Conservation (phyloP, 2,113 vertebrate genomes). For the Pyrgilauda ruficollis region DNA sequence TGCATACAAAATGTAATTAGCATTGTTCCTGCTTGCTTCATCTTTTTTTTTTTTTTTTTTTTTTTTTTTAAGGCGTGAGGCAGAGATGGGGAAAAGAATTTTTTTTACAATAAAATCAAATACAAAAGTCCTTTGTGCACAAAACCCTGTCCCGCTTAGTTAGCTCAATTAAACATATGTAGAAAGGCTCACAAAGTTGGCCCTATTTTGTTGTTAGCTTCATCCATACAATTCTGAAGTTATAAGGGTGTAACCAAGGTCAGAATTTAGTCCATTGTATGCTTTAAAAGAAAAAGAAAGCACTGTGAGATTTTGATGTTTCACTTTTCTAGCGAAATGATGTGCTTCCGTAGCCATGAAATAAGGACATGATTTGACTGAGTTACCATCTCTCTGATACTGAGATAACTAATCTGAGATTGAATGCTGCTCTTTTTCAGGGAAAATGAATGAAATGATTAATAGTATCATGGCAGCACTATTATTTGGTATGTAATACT, state of each 20-base stretch:
- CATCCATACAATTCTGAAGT: background rate
- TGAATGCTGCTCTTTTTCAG: background rate
- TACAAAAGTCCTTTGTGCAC: constrained; percentile 15
- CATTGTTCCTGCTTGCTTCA: constrained; percentile 45
- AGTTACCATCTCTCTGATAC: background rate
- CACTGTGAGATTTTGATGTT: background rate
- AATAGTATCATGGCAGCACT: background rate
- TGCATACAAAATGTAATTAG: constrained; percentile 58
- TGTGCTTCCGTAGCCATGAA: background rate
- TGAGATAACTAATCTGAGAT: background rate
- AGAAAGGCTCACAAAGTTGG: background rate
- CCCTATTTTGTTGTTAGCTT: background rate
- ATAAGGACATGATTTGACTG: constrained; percentile 2
- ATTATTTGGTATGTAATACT: background rate
- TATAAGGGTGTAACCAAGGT: background rate
- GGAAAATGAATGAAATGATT: background rate
- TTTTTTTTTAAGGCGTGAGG: background rate
- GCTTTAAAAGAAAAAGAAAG: background rate
- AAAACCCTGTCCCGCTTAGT: constrained; percentile 1
- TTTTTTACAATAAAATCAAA: constrained; percentile 37
- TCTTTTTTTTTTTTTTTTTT: background rate
- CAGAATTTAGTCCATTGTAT: constrained; percentile 28
- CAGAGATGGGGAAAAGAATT: background rate
- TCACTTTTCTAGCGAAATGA: background rate
- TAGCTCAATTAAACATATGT: constrained; percentile 3